Evolutionary conservation across 2,113 vertebrate genomes (phyloP).

Genomic region (Echinops telfairi): DNA sequence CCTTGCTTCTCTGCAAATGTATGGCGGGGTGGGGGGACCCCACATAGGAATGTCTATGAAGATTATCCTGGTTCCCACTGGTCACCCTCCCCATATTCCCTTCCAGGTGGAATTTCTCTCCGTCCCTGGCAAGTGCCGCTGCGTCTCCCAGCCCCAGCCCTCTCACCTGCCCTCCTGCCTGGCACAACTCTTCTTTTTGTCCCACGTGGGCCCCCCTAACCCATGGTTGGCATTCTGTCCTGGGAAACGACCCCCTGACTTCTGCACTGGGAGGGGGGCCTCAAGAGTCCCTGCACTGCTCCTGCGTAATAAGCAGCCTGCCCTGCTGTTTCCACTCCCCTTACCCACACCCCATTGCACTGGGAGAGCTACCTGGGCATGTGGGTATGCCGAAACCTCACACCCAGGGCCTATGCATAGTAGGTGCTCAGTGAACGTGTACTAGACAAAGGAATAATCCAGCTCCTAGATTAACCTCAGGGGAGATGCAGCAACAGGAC

Average conservation of each 20-base stretch:
- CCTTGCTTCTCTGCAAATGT: not conserved
- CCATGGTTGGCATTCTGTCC: not conserved
- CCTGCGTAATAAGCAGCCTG: not conserved
- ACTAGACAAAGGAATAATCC: not conserved
- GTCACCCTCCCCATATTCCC: not conserved
- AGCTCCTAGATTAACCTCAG: not conserved
- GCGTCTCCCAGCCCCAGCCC: not conserved
- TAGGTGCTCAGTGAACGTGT: not conserved
- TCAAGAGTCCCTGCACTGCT: not conserved
- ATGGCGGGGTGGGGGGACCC: not conserved
- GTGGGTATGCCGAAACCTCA: not conserved
- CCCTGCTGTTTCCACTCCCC: not conserved
- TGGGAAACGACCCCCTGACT: not conserved
- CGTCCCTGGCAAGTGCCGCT: not conserved
- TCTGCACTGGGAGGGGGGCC: not conserved
- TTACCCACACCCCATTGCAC: not conserved
- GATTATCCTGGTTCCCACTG: fast-evolving
- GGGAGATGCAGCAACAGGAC: not conserved
- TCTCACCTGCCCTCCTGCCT: not conserved
- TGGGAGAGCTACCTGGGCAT: too few species aligned
- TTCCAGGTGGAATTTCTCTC: not conserved
- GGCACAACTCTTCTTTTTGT: not conserved
- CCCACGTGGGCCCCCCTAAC: fast-evolving
- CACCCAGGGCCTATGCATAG: not conserved
- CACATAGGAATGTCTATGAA: not conserved